phyloP scores from a whole-genome alignment of 1,140 invertebrate species.

The Sweltsa coloradensis region DNA sequence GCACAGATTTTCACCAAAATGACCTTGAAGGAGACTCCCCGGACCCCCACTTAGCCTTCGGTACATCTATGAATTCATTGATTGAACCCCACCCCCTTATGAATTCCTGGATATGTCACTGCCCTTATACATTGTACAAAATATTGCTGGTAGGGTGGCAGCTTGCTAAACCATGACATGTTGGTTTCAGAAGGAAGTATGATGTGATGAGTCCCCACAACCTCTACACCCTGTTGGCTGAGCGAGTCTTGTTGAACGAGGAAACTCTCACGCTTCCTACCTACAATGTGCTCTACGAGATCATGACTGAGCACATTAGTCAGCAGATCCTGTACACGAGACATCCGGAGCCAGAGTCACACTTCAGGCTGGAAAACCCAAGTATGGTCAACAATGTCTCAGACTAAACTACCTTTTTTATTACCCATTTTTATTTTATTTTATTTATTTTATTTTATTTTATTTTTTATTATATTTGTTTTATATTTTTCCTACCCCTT shows the following conservation, averaged over 20 bases:
- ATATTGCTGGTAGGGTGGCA: too few relatives aligned
- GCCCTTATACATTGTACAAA: too few relatives aligned
- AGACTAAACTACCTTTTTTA: neutral
- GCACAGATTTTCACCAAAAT: too few relatives aligned
- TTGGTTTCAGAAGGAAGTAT: constrained; percentile 73
- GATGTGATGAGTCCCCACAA: constrained; percentile 98
- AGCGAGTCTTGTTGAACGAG: constrained; percentile 80
- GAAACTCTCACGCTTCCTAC: constrained; percentile 82
- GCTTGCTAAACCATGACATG: too few relatives aligned
- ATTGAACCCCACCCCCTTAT: too few relatives aligned
- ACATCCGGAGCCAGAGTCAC: constrained; percentile 87
- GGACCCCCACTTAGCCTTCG: too few relatives aligned
- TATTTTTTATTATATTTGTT: neutral
- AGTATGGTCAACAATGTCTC: constrained; percentile 51
- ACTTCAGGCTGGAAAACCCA: constrained; percentile 93
- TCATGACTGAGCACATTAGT: constrained; percentile 92
- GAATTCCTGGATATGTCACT: too few relatives aligned
- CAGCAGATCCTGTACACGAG: constrained; percentile 85
- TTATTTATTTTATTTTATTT: constrained; percentile 5
- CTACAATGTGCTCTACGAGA: constrained; percentile 99
- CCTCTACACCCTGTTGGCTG: constrained; percentile 90
- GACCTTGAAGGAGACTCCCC: too few relatives aligned
- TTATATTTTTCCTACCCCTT: too few relatives aligned
- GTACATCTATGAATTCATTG: too few relatives aligned
- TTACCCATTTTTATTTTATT: neutral